Evolutionary conservation across 1,140 invertebrate species (phyloP).

Genomic region (Reticulitermes speratus): DNA sequence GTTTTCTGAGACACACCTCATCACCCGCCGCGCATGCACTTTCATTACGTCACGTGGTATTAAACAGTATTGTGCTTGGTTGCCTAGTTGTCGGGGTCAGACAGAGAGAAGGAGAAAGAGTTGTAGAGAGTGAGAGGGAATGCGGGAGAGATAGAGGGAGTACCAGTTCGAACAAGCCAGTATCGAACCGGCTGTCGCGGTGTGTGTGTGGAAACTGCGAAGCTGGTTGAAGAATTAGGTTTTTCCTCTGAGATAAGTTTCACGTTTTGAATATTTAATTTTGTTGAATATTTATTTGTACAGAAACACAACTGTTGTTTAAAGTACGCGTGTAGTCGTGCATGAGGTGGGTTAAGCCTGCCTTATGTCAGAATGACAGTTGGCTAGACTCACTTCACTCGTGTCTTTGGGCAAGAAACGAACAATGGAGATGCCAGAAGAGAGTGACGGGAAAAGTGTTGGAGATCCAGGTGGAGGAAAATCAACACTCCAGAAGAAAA

Average conservation of each 20-base stretch:
- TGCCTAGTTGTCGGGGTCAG: constrained; percentile 22
- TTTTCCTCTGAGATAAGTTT: neutral
- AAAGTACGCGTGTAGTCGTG: neutral
- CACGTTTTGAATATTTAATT: too few relatives aligned
- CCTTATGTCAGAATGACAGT: constrained; percentile 4
- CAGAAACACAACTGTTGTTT: neutral
- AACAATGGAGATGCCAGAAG: constrained; percentile 32
- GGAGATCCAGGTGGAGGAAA: constrained; percentile 34
- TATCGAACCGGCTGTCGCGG: constrained; percentile 52
- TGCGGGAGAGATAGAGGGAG: constrained; percentile 35
- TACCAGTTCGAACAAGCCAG: constrained; percentile 39
- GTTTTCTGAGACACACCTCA: neutral
- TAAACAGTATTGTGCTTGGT: neutral
- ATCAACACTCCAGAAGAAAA: neutral
- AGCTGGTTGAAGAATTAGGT: neutral
- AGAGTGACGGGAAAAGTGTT: constrained; percentile 38
- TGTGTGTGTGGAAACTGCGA: constrained; percentile 27
- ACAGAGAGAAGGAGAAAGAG: constrained; percentile 20
- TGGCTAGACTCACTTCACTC: neutral
- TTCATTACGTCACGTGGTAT: constrained; percentile 21
- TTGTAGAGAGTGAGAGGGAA: constrained; percentile 21
- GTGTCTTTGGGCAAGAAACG: constrained; percentile 36
- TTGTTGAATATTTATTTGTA: too few relatives aligned
- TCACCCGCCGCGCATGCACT: neutral
- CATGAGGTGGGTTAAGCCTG: neutral